phyloP scores from a whole-genome alignment of 2,888 invertebrate species.

The Archips crataeganus region DNA sequence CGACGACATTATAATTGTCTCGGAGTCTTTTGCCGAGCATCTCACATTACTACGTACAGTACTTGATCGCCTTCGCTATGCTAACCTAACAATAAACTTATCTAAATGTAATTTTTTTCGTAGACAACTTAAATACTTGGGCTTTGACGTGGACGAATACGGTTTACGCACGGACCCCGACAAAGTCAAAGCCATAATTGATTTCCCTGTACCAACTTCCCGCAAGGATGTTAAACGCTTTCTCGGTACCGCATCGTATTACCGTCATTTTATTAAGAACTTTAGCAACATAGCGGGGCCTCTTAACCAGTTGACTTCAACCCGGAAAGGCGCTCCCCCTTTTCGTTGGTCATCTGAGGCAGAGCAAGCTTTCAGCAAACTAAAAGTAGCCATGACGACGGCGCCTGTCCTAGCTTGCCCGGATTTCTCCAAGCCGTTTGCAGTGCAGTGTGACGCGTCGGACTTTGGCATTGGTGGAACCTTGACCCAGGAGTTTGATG shows the following conservation, averaged over 20 bases:
- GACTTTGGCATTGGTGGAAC: neutral
- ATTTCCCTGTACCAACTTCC: neutral
- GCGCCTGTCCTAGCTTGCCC: slow-evolving; percentile 4
- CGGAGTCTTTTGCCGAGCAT: too few species aligned
- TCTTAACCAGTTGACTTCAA: neutral
- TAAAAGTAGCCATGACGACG: neutral
- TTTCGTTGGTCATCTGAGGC: neutral
- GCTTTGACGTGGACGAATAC: too few species aligned
- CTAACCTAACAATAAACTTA: too few species aligned
- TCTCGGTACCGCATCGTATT: neutral
- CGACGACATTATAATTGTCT: too few species aligned
- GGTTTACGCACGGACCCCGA: too few species aligned
- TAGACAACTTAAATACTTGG: too few species aligned
- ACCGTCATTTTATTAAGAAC: neutral
- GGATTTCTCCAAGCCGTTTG: neutral
- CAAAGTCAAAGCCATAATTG: too few species aligned
- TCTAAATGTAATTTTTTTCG: too few species aligned
- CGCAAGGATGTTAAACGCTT: neutral
- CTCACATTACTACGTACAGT: too few species aligned
- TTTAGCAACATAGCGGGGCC: neutral
- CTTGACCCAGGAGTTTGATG: neutral
- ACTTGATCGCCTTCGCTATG: too few species aligned
- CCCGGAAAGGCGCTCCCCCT: neutral
- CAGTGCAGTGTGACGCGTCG: slow-evolving; percentile 25
- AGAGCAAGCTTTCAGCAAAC: too few species aligned